These are phyloP conservation scores for Pocillopora verrucosa DNA, from an alignment of 64 coral and sea anemone species.

Conservation along the genomic window DNA sequence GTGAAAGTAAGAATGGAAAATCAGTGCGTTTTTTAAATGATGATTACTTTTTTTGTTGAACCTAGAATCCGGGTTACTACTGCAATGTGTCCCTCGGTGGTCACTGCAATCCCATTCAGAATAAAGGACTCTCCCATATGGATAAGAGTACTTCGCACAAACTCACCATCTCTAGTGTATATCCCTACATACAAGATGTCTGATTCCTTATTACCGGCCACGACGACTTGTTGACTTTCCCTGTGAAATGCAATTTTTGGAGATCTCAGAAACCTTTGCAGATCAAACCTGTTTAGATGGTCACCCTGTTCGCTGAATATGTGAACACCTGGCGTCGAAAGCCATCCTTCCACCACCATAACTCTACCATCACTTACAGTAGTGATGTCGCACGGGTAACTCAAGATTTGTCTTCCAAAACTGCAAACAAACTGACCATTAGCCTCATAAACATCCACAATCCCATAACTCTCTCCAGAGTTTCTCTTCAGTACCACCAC, in stretches of 20 bases:
- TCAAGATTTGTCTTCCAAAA: slow-evolving; percentile 10
- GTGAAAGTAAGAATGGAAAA: no score
- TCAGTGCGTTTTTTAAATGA: no score
- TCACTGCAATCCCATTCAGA: slow-evolving; percentile 21
- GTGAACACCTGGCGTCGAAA: background rate
- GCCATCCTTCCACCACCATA: slow-evolving; percentile 10
- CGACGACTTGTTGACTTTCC: slow-evolving; percentile 11
- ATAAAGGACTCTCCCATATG: background rate
- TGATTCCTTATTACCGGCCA: background rate
- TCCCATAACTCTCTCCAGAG: background rate
- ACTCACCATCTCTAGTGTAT: slow-evolving; percentile 23
- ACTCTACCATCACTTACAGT: background rate
- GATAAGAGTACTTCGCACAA: background rate
- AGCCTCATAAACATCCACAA: slow-evolving; percentile 15
- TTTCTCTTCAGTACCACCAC: slow-evolving; percentile 1
- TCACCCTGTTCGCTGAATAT: slow-evolving; percentile 14
- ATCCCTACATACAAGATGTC: background rate
- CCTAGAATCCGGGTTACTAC: background rate
- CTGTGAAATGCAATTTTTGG: slow-evolving; percentile 15
- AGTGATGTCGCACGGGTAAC: background rate
- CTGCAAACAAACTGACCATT: slow-evolving; percentile 20
- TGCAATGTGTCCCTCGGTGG: slow-evolving; percentile 21
- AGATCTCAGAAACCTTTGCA: background rate
- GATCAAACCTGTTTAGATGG: background rate
- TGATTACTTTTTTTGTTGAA: no score